phyloP scores from a whole-genome alignment of 2,113 vertebrate genomes.

The Paramisgurnus dabryanus region DNA sequence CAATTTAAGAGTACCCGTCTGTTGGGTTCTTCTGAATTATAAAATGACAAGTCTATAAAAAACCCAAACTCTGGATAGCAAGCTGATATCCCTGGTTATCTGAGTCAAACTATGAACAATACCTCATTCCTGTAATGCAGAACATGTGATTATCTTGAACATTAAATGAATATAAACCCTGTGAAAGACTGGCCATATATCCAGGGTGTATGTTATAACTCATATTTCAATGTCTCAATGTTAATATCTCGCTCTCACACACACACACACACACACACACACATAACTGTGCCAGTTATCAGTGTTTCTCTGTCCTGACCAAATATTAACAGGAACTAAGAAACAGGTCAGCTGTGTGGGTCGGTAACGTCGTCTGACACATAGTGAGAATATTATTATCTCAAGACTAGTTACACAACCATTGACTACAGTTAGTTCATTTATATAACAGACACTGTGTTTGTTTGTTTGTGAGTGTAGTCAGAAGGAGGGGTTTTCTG shows the following conservation, averaged over 20 bases:
- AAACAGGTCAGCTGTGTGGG: constrained; percentile 41
- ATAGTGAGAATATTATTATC: neutral
- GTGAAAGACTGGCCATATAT: constrained; percentile 13
- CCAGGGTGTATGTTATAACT: neutral
- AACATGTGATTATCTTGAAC: neutral
- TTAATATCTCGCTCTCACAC: constrained; percentile 2
- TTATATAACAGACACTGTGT: neutral
- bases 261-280: constrained; percentile 31
- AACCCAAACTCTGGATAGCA: no score
- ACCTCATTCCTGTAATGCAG: neutral
- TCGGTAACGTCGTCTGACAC: neutral
- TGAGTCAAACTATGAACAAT: neutral
- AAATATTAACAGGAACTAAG: no score
- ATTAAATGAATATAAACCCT: neutral
- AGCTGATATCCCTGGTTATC: neutral
- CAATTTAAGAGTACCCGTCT: neutral
- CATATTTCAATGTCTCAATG: no score
- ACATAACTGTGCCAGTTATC: constrained; percentile 27
- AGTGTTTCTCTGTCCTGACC: constrained; percentile 22
- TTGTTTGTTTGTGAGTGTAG: neutral
- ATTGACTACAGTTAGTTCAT: neutral
- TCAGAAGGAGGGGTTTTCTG: neutral
- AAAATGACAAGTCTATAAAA: neutral
- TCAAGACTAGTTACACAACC: constrained; percentile 19
- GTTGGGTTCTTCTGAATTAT: neutral